Percentiles rank a stretch among this genome's conserved stretches.
Conservation (phyloP, 2,113 vertebrate species). For the Notothenia rossii region DNA sequence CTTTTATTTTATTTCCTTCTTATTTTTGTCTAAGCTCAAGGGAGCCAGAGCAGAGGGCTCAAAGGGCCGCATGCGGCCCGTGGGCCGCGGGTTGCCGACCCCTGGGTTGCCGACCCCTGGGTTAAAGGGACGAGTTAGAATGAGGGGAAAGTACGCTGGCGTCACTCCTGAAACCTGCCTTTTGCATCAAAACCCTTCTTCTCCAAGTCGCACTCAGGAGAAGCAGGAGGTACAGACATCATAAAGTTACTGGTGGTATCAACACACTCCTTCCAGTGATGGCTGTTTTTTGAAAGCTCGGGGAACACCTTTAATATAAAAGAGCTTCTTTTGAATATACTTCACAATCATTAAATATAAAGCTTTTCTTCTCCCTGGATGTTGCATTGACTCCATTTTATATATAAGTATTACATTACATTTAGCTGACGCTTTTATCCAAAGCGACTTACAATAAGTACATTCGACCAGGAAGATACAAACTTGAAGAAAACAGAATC, state of each 20-base stretch:
- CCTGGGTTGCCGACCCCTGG: too few species aligned
- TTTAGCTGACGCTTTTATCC: too few species aligned
- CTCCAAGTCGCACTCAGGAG: background rate
- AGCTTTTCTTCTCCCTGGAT: background rate
- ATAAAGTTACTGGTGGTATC: background rate
- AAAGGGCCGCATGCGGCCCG: too few species aligned
- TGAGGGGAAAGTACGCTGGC: slow-evolving; percentile 6
- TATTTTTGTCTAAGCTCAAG: too few species aligned
- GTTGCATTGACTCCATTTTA: too few species aligned
- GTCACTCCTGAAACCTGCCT: slow-evolving; percentile 1
- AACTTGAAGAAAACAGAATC: too few species aligned
- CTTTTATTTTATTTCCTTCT: too few species aligned
- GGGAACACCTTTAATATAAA: background rate
- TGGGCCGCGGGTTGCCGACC: too few species aligned
- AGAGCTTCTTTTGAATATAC: background rate
- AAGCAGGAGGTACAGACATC: background rate
- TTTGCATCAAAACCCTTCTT: slow-evolving; percentile 13
- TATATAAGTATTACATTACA: too few species aligned
- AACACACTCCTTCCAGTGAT: background rate
- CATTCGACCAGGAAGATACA: too few species aligned
- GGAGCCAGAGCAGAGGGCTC: too few species aligned
- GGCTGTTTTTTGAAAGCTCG: background rate
- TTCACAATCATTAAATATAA: background rate
- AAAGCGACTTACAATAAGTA: too few species aligned
- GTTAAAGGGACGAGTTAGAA: background rate